A percentile compares a stretch with the other conserved stretches of the same genome.
phyloP scores from a whole-genome alignment of 2,888 invertebrate genomes.

The Stratiomys singularior region DNA sequence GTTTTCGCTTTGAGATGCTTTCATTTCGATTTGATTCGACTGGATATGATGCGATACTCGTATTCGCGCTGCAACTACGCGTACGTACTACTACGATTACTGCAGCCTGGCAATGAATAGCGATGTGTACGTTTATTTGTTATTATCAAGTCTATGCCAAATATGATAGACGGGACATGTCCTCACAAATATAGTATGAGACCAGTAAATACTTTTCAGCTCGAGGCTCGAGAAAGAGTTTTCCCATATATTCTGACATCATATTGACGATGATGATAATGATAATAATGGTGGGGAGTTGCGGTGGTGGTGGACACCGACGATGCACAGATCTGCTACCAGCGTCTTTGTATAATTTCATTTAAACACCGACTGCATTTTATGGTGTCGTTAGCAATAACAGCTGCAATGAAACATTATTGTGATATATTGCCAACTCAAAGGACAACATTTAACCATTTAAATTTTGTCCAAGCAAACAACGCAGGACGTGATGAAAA shows the following conservation, averaged over 20 bases:
- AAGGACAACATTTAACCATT: not conserved
- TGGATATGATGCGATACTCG: not conserved
- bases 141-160: conserved; percentile 37
- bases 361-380: conserved; percentile 27
- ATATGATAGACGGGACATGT: conserved; percentile 36
- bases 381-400: conserved; percentile 27
- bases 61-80: not conserved
- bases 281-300: not conserved
- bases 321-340: not conserved
- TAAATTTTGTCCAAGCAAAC: too few species aligned
- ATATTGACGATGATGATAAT: conserved; percentile 16
- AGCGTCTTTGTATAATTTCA: not conserved
- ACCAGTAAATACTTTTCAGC: conserved; percentile 22
- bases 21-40: conserved; percentile 31
- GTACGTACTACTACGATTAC: conserved; percentile 40
- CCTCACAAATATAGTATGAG: conserved; percentile 26
- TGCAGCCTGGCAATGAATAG: conserved; percentile 35
- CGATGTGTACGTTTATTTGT: conserved; percentile 23
- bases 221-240: not conserved
- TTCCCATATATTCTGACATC: conserved; percentile 30
- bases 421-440: not conserved
- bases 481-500: too few species aligned
- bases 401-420: not conserved
- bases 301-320: conserved; percentile 4
- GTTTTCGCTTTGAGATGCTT: conserved; percentile 29